These are phyloP conservation scores for Drosophila yooni DNA, from an alignment of 2,888 invertebrate species.

Conservation along the genomic window DNA sequence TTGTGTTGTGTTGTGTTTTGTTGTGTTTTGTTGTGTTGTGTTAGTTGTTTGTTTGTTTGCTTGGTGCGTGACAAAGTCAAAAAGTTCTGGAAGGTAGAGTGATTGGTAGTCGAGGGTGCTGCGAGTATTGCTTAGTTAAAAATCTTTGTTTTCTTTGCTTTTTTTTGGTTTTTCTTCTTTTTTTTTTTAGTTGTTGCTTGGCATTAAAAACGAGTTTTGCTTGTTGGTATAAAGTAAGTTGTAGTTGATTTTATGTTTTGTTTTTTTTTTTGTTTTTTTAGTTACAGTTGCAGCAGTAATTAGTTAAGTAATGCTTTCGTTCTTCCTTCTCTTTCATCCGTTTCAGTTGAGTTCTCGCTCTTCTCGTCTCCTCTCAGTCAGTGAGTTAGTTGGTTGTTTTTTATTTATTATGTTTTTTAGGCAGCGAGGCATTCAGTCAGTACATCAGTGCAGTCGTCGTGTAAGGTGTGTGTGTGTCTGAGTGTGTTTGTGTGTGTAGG, in stretches of 20 bases:
- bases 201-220: slow-evolving; percentile 46
- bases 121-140: slow-evolving; percentile 61
- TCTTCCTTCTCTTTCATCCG: slow-evolving; percentile 2
- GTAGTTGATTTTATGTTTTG: slow-evolving; percentile 44
- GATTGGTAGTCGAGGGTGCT: slow-evolving; percentile 49
- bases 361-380: slow-evolving; percentile 73
- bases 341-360: slow-evolving; percentile 18
- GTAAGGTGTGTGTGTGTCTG: slow-evolving; percentile 19
- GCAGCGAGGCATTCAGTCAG: slow-evolving; percentile 79
- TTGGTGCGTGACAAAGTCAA: slow-evolving; percentile 42
- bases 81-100: slow-evolving; percentile 46
- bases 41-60: slow-evolving; percentile 27
- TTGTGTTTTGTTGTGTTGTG: slow-evolving; percentile 27
- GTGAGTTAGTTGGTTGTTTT: slow-evolving; percentile 74
- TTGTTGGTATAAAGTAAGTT: slow-evolving; percentile 71
- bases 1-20: slow-evolving; percentile 25
- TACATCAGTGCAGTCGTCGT: slow-evolving; percentile 69
- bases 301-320: slow-evolving; percentile 34
- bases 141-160: slow-evolving; percentile 17
- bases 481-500: slow-evolving; percentile 18
- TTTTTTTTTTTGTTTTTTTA: slow-evolving; percentile 19
- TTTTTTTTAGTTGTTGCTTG: slow-evolving; percentile 38
- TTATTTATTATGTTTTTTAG: slow-evolving; percentile 42
- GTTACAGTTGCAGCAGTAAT: slow-evolving; percentile 57
- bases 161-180: slow-evolving; percentile 36